These are phyloP conservation scores for Channa argus DNA, from an alignment of 2,113 vertebrate genomes.

Conservation along the genomic window DNA sequence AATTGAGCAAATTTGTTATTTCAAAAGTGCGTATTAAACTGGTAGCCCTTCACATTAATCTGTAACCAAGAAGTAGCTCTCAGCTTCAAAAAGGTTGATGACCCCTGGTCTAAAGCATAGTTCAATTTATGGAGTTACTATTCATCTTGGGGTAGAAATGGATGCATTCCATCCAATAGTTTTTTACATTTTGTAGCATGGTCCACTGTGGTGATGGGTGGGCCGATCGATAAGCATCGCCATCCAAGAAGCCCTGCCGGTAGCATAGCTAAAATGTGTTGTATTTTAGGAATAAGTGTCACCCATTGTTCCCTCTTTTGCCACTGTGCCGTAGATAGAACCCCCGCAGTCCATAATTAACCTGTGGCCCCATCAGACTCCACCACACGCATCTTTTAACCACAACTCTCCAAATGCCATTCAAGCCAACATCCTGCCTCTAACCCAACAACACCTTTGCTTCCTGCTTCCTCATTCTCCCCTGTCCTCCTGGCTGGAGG, in stretches of 20 bases:
- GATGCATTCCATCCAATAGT: neutral
- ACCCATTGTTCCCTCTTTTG: conserved; percentile 10
- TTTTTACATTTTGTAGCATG: neutral
- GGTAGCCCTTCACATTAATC: no score
- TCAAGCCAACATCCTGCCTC: conserved; percentile 30
- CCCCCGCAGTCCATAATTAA: neutral
- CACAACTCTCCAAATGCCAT: conserved; percentile 29
- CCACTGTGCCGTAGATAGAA: neutral
- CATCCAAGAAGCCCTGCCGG: no score
- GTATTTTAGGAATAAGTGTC: conserved; percentile 49
- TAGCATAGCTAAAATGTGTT: conserved; percentile 2
- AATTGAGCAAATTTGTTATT: no score
- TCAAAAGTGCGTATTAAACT: no score
- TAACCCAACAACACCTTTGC: neutral
- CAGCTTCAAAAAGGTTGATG: no score
- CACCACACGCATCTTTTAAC: conserved; percentile 29
- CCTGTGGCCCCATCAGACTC: conserved; percentile 6
- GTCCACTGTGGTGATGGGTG: neutral
- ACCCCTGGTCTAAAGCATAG: no score
- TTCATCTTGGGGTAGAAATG: no score
- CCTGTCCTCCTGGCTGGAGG: conserved; percentile 28
- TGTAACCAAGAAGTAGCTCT: no score
- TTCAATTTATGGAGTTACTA: no score
- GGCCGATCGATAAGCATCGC: no score
- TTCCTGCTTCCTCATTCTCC: conserved; percentile 25